These are phyloP conservation scores for Perca flavescens DNA, from an alignment of 2,113 vertebrate genomes.

Conservation along the genomic window DNA sequence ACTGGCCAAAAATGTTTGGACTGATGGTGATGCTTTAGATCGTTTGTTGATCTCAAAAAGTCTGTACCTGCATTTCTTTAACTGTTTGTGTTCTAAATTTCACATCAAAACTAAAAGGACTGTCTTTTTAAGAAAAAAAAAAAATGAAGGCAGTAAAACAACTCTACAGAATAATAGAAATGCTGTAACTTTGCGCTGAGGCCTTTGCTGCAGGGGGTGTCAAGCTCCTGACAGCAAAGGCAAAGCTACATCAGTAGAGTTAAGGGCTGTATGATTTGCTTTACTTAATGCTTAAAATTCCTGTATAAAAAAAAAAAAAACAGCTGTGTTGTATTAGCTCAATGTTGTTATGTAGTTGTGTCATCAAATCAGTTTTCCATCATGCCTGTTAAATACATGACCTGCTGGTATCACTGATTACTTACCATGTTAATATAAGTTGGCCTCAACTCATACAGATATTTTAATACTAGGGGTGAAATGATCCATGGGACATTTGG, in stretches of 20 bases:
- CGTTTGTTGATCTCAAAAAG: conserved; percentile 12
- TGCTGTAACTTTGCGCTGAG: background rate
- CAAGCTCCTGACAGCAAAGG: background rate
- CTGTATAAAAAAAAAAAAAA: background rate
- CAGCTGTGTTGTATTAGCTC: conserved; percentile 3
- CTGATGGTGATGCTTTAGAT: background rate
- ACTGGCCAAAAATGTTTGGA: conserved; percentile 1
- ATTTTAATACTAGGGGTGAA: background rate
- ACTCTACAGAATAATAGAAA: background rate
- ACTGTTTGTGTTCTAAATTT: background rate
- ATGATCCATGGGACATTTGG: background rate
- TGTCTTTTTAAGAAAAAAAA: background rate
- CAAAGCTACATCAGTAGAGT: background rate
- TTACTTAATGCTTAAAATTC: conserved; percentile 32
- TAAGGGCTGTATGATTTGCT: background rate
- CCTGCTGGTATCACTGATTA: conserved; percentile 35
- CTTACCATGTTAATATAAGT: conserved; percentile 33
- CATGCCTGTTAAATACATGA: conserved; percentile 1
- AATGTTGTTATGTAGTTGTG: conserved; percentile 14
- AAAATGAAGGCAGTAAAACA: conserved; percentile 46
- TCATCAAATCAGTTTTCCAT: conserved; percentile 7
- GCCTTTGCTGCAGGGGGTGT: background rate
- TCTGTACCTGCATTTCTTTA: background rate
- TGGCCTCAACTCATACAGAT: background rate
- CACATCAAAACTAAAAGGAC: background rate